Evolutionary conservation across 2,888 invertebrate species (phyloP), one percentile per base, ranked within the genome.

Genomic region (Antitype chi): DNA sequence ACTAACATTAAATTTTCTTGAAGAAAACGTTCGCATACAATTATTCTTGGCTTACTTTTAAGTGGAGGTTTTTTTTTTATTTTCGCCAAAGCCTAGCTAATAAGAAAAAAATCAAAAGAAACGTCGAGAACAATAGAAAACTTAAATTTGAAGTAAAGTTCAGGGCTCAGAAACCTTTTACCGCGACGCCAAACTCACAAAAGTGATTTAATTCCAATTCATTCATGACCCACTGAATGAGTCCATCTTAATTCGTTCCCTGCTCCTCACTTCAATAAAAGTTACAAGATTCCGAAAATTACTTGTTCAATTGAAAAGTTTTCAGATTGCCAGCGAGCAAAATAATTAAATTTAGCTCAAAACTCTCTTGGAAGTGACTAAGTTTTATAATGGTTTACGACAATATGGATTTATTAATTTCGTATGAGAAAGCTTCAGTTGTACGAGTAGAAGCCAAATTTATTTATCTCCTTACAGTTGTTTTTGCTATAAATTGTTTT

Each of bases 281-380:
- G 89, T 90, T 89, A 88, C 89, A 87, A 85, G 86, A 89, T 87
- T 86, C 84, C 84, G 87, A 88, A 91, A 90, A 89, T 89, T 85
- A 90, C 88, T 86, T 87, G 87, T 85, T 82, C 87, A 88, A 91
- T 90, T 89, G 86, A 87, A 91, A 92, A 90, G 89, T 92, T 91
- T 86, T 74, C 71, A 86, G 87, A 90, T 89, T 88, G 86, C 85
- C 86, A 85, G 86, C 88, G 88, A 86, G 87, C 85, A 89, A 88
- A 86, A 89, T 90, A 90, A 92, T 92, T 91, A 88, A 91, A 90
- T 91, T 87, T 86, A 85, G 78, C 89, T 84, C 78, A 84, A 87
- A 89, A 87, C 82, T 88, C 86, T 76, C 49, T 71, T 76, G 81
- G 85, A 82, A 85, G 76, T 83, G 75, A 84, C 82, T 86, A 82